Conservation (phyloP, 2,888 invertebrate genomes). For the Adelognathus sp. region DNA sequence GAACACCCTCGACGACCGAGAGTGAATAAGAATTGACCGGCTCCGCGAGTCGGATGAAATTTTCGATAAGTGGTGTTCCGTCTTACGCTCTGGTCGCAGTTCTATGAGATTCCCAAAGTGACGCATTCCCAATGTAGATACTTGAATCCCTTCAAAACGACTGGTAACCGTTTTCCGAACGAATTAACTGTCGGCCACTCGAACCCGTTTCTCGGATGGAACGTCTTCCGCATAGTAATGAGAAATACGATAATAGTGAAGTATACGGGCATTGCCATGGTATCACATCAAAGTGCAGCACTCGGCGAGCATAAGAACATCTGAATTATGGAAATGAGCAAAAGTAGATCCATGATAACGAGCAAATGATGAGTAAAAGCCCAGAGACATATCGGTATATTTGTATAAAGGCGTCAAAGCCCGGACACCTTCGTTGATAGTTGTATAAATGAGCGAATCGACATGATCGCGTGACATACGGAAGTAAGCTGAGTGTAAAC, state of each 20-base stretch:
- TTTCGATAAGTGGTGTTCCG: slow-evolving; percentile 76
- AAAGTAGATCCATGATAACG: slow-evolving; percentile 35
- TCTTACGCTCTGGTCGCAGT: slow-evolving; percentile 59
- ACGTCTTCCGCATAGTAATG: too few species aligned
- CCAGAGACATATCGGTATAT: too few species aligned
- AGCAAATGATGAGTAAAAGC: slow-evolving; percentile 1
- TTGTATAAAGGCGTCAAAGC: slow-evolving; percentile 26
- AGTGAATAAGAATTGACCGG: too few species aligned
- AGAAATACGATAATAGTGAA: too few species aligned
- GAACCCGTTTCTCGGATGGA: slow-evolving; percentile 23
- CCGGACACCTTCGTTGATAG: slow-evolving; percentile 5
- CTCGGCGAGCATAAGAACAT: slow-evolving; percentile 20
- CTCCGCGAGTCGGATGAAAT: slow-evolving; percentile 71
- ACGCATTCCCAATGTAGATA: slow-evolving; percentile 73
- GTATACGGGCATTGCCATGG: too few species aligned
- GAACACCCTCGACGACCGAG: too few species aligned
- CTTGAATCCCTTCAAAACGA: slow-evolving; percentile 39
- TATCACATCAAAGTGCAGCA: slow-evolving; percentile 20
- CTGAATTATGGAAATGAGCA: slow-evolving; percentile 38
- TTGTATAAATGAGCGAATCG: slow-evolving; percentile 6
- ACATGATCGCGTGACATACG: slow-evolving; percentile 18
- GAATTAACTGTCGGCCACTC: neutral
- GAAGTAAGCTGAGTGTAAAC: slow-evolving; percentile 1
- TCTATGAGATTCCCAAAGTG: slow-evolving; percentile 70
- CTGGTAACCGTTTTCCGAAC: slow-evolving; percentile 31